A percentile compares a stretch with the other conserved stretches of the same genome.
phyloP scores from a whole-genome alignment of 2,888 invertebrate species.

The Aphrophora alni region DNA sequence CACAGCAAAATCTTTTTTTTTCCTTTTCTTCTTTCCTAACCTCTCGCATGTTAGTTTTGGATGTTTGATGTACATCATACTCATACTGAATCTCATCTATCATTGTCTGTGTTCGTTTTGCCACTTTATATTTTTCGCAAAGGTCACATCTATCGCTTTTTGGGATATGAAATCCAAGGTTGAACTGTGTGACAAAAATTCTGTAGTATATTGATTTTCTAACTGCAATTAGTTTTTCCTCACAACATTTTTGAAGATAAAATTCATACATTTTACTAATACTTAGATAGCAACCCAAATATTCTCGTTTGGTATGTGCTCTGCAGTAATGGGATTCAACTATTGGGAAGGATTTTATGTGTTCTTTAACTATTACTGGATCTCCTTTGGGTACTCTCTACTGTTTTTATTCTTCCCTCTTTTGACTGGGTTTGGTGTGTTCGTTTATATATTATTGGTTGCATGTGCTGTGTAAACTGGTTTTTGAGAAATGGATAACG shows the following conservation, averaged over 20 bases:
- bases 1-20: slow-evolving; percentile 1
- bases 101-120: background rate
- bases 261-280: slow-evolving; percentile 32
- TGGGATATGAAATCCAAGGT: slow-evolving; percentile 15
- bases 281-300: slow-evolving; percentile 25
- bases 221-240: slow-evolving; percentile 7
- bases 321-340: slow-evolving; percentile 34
- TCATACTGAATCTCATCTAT: background rate
- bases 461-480: no score
- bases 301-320: slow-evolving; percentile 17
- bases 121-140: slow-evolving; percentile 26
- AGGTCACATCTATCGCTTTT: slow-evolving; percentile 30
- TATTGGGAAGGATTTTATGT: slow-evolving; percentile 28
- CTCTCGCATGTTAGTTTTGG: slow-evolving; percentile 16
- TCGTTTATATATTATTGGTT: no score
- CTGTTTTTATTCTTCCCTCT: no score
- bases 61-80: slow-evolving; percentile 7
- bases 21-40: slow-evolving; percentile 11
- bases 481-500: no score
- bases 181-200: slow-evolving; percentile 33
- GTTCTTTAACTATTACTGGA: slow-evolving; percentile 8
- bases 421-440: no score
- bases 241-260: slow-evolving; percentile 26
- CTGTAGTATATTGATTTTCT: slow-evolving; percentile 23
- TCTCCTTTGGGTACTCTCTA: slow-evolving; percentile 19